phyloP scores from a whole-genome alignment of 2,888 invertebrate species.

The Monoplex corrugatus region DNA sequence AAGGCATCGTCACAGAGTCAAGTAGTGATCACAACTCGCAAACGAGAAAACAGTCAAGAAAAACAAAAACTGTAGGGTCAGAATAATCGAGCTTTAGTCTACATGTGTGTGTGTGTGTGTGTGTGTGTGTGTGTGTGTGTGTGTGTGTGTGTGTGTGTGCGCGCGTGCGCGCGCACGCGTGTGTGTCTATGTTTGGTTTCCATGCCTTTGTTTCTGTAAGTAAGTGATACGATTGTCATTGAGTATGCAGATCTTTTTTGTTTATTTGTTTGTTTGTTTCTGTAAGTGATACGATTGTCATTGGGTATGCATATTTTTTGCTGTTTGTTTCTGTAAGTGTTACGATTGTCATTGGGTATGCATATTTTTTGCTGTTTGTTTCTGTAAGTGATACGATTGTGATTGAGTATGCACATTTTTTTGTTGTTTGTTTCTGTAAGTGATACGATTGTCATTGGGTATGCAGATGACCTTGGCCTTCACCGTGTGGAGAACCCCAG shows the following conservation, averaged over 20 bases:
- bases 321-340: not conserved
- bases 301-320: not conserved
- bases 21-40: no score
- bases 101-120: not conserved
- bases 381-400: not conserved
- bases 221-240: no score
- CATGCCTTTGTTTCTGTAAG: no score
- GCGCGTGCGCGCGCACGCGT: not conserved
- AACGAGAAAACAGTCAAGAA: no score
- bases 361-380: not conserved
- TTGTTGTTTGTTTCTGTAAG: not conserved
- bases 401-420: not conserved
- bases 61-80: no score
- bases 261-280: not conserved
- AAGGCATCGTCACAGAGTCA: no score
- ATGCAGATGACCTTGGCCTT: slow-evolving; percentile 93
- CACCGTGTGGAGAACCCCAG: slow-evolving; percentile 98
- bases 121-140: slow-evolving; percentile 23
- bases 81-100: no score
- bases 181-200: no score
- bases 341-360: not conserved
- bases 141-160: slow-evolving; percentile 23
- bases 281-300: not conserved
- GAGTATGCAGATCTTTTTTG: not conserved
- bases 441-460: not conserved